phyloP scores from a whole-genome alignment of 2,888 invertebrate species.

The Palloptera scutellata region DNA sequence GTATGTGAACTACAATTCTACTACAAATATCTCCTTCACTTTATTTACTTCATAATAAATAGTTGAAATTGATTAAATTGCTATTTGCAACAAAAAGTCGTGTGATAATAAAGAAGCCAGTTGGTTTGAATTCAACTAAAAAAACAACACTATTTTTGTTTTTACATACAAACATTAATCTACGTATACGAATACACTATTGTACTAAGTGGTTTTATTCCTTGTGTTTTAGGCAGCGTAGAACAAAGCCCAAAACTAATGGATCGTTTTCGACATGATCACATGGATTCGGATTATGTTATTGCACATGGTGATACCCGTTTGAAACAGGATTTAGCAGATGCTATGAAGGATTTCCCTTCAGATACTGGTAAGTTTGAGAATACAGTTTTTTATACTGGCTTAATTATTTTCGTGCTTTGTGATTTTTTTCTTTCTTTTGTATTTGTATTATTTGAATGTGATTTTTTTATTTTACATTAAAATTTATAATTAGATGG shows the following conservation, averaged over 20 bases:
- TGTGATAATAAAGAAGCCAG: no score
- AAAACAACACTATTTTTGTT: constrained; percentile 1
- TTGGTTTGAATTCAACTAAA: neutral
- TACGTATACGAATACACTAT: neutral
- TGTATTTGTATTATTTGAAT: constrained; percentile 3
- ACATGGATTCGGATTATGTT: constrained; percentile 65
- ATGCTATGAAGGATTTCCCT: constrained; percentile 90
- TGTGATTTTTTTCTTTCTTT: constrained; percentile 1
- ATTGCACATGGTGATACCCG: constrained; percentile 75
- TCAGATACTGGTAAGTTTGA: constrained; percentile 59
- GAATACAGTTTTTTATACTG: constrained; percentile 3
- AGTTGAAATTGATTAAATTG: no score
- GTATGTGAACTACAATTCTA: no score
- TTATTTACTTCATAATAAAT: no score
- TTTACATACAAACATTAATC: neutral
- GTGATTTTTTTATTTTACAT: neutral
- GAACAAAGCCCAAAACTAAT: constrained; percentile 87
- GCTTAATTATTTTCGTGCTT: constrained; percentile 15
- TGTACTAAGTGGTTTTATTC: neutral
- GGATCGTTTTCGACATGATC: constrained; percentile 77
- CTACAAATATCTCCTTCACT: no score
- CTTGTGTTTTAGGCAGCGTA: constrained; percentile 75
- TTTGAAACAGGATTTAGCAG: constrained; percentile 87
- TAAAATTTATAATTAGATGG: no score
- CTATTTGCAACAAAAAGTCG: no score